These are phyloP conservation scores for Cyrtonyx montezumae DNA, from an alignment of 2,113 vertebrate genomes.

Conservation along the genomic window DNA sequence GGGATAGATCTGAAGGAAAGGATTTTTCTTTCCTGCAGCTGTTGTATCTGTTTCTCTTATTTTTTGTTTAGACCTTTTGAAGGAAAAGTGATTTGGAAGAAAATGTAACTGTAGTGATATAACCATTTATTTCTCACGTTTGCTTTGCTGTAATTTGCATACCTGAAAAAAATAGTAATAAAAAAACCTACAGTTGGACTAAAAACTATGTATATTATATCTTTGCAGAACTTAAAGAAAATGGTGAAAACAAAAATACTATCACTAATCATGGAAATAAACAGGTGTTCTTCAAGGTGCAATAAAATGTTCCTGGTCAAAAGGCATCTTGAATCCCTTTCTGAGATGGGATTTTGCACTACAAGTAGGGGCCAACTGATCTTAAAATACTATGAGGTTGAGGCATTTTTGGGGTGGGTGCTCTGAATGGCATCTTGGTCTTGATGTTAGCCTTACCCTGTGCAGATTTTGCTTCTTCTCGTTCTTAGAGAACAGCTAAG, in stretches of 20 bases:
- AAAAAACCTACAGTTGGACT: neutral
- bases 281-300: neutral
- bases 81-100: neutral
- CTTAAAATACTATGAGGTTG: neutral
- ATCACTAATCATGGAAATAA: neutral
- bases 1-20: neutral
- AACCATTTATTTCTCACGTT: neutral
- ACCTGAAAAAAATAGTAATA: neutral
- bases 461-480: slow-evolving; percentile 36
- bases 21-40: neutral
- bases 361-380: neutral
- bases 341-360: slow-evolving; percentile 30
- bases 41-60: neutral
- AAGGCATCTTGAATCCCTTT: neutral
- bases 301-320: neutral
- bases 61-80: neutral
- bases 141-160: neutral
- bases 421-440: slow-evolving; percentile 18
- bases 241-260: neutral
- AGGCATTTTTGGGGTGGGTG: slow-evolving; percentile 41
- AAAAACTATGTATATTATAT: neutral
- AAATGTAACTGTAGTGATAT: neutral
- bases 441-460: neutral
- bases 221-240: neutral
- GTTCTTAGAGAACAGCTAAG: slow-evolving; percentile 7